Evolutionary conservation across 2,888 invertebrate species (phyloP).

Genomic region (Netelia fuscicornis): DNA sequence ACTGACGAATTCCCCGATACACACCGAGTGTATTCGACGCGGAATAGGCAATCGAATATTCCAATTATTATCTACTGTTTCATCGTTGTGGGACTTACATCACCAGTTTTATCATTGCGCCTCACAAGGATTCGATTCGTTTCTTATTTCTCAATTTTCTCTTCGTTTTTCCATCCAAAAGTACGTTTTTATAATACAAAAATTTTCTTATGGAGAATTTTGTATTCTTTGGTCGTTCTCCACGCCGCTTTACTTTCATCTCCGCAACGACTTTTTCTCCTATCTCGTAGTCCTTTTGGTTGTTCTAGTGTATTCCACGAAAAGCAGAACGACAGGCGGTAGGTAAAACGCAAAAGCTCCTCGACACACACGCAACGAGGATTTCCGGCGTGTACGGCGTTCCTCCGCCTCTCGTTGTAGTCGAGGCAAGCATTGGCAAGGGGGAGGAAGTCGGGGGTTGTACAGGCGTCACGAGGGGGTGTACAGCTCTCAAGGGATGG

Average conservation of each 20-base stretch:
- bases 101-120: not conserved
- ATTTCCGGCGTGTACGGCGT: constrained; percentile 44
- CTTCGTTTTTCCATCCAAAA: not conserved
- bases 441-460: not conserved
- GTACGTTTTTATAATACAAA: not conserved
- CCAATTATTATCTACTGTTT: not conserved
- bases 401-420: not conserved
- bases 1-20: constrained; percentile 6
- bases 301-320: not conserved
- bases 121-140: not conserved
- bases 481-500: constrained; percentile 33
- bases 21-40: not conserved
- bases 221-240: too few relatives aligned
- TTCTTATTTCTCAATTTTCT: not conserved
- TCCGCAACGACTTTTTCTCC: not conserved
- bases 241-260: not conserved
- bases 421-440: constrained; percentile 11
- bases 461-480: not conserved
- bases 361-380: constrained; percentile 30
- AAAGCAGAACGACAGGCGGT: not conserved
- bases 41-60: not conserved
- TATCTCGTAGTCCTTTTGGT: not conserved
- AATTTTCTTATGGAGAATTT: too few relatives aligned
- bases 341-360: constrained; percentile 45
- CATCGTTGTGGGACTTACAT: not conserved